Percentiles rank a stretch among this genome's conserved stretches.
phyloP scores from a whole-genome alignment of 2,113 vertebrate genomes.

The Hippocampus mohnikei region DNA sequence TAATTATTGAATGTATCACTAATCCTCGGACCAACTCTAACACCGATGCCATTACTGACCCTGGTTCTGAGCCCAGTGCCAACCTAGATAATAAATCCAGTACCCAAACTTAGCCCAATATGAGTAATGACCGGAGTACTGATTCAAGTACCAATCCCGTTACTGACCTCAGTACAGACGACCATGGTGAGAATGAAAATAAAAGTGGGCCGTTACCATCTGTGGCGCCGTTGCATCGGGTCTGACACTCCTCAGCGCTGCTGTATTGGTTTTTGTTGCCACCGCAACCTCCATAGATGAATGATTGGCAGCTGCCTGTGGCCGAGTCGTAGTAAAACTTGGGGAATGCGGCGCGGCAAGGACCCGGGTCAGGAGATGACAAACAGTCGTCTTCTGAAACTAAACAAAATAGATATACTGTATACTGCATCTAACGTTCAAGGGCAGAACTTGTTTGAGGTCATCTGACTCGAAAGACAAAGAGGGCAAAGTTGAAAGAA shows the following conservation, averaged over 20 bases:
- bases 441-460: background rate
- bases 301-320: conserved; percentile 39
- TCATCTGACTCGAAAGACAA: background rate
- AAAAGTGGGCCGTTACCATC: conserved; percentile 18
- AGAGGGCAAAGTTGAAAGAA: background rate
- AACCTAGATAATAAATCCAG: too few species aligned
- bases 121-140: too few species aligned
- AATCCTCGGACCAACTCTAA: too few species aligned
- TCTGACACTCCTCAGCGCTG: conserved; percentile 54
- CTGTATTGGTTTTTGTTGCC: conserved; percentile 68
- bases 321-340: conserved; percentile 47
- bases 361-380: conserved; percentile 28
- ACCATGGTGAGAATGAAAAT: background rate
- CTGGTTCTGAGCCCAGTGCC: too few species aligned
- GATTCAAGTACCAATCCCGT: too few species aligned
- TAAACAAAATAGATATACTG: background rate
- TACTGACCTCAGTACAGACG: too few species aligned
- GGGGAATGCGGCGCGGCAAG: conserved; percentile 55
- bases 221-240: conserved; percentile 37
- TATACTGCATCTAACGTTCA: background rate
- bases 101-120: too few species aligned
- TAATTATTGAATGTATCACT: too few species aligned
- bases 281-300: conserved; percentile 65
- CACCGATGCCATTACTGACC: too few species aligned
- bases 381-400: conserved; percentile 31